Evolutionary conservation across 23 tunicate genomes (phyloP), one percentile per base, ranked within the genome.

Genomic region (Corella eumyota): DNA sequence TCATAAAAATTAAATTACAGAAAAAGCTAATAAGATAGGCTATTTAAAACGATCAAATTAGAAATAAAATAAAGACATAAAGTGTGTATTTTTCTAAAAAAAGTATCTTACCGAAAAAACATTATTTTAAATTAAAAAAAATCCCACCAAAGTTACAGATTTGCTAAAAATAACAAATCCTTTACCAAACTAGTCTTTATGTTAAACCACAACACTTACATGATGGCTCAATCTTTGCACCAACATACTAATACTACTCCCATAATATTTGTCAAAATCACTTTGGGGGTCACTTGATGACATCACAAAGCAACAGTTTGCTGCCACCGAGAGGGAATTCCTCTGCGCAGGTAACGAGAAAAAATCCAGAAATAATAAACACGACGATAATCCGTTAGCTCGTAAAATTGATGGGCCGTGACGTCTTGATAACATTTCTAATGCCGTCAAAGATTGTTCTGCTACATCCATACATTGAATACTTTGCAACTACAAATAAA

Each of bases 391-490:
- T 1, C 99, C 99, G 22, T 80, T 69, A 1, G 83, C 85, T 23
- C 75, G 34, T 19, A 93, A 68, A 36, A 93, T 85, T 1, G 86
- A 64, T 13, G 95, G 67, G 27, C 82, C 80, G 69, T 93, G 99
- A 19, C 77, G 74, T 2, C 76, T 78, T 31, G 94, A 84, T 2
- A 93, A 60, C 75, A 73, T 80, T 27, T 93, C 95, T 24, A 93
- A 63, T 44, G 95, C 93, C 4, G 90, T 85, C 54, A 93, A 64
- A 30, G 95, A 72, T 37, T 93, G 99, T 38, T 93, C 99, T 21
- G 99, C 99, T 2, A 93, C 99, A 66, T 80, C 98, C 77, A 88
- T 88, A 28, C 90, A 88, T 29, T 88, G 90, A 19, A 78, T 78
- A 38, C 77, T 73, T 62, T 78, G 88, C 38, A 88, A 46, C 96